Evolutionary conservation across 2,113 vertebrate species (phyloP).

Genomic region (Nothocercus julius): DNA sequence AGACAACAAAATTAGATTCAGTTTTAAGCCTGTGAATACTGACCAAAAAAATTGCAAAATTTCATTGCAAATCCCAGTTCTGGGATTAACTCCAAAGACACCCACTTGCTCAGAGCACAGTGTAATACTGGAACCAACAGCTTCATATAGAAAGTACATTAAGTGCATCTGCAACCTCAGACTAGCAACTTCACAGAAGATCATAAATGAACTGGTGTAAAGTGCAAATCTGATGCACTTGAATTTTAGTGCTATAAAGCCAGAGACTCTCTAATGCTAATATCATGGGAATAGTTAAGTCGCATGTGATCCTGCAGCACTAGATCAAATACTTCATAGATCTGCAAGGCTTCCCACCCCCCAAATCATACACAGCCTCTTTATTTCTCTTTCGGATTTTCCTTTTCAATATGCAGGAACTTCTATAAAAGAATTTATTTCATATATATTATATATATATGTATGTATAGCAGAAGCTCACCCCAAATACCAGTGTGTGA

Average conservation of each 20-base stretch:
- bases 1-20: background rate
- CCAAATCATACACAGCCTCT: background rate
- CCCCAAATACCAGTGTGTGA: background rate
- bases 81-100: background rate
- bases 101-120: background rate
- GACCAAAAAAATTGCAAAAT: background rate
- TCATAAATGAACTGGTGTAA: background rate
- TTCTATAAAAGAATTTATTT: background rate
- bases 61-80: background rate
- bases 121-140: background rate
- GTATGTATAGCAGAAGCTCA: background rate
- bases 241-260: background rate
- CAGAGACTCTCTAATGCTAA: background rate
- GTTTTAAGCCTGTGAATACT: background rate
- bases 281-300: background rate
- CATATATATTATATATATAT: no score
- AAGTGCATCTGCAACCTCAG: background rate
- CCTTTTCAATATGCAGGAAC: background rate
- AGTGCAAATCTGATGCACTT: background rate
- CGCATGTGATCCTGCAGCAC: background rate
- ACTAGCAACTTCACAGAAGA: background rate
- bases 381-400: background rate
- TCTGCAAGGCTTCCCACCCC: fast-evolving
- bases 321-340: background rate
- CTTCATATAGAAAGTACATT: background rate